Percentiles rank a stretch among this genome's conserved stretches.
Conservation (phyloP, 1,140 invertebrate species). For the Chrysomallon squamiferum region DNA sequence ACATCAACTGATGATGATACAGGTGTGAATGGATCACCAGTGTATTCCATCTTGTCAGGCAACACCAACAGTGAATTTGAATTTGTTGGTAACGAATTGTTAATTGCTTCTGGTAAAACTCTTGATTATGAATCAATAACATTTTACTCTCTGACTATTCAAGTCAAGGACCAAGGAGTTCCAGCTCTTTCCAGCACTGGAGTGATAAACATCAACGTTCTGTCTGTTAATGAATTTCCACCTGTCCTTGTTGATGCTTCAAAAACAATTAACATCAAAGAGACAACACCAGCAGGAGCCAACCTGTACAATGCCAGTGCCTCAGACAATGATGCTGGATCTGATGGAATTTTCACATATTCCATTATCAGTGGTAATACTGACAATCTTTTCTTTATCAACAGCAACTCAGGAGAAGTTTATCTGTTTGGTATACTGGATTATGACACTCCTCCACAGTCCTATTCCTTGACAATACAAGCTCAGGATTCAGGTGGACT, state of each 20-base stretch:
- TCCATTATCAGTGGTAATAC: slow-evolving; percentile 22
- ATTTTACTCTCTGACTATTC: slow-evolving; percentile 15
- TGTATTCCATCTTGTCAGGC: slow-evolving; percentile 20
- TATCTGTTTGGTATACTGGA: slow-evolving; percentile 14
- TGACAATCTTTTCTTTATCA: not conserved
- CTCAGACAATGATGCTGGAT: slow-evolving; percentile 31
- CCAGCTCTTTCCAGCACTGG: slow-evolving; percentile 23
- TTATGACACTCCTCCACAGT: slow-evolving; percentile 15
- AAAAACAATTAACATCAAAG: slow-evolving; percentile 9
- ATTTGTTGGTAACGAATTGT: slow-evolving; percentile 3
- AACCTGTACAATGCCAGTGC: slow-evolving; percentile 29
- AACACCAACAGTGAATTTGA: slow-evolving; percentile 10
- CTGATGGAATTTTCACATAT: slow-evolving; percentile 30
- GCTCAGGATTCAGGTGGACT: slow-evolving; percentile 34
- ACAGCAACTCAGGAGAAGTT: slow-evolving; percentile 6
- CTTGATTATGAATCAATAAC: slow-evolving; percentile 21
- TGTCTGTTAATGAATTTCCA: slow-evolving; percentile 30
- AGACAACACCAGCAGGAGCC: slow-evolving; percentile 17
- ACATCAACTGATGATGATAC: slow-evolving; percentile 18
- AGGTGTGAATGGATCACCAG: slow-evolving; percentile 15
- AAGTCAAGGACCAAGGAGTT: slow-evolving; percentile 16
- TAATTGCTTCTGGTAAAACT: not conserved
- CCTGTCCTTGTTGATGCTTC: slow-evolving; percentile 23
- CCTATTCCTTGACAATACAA: slow-evolving; percentile 27
- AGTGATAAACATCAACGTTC: slow-evolving; percentile 23